Base-by-base conservation (phyloP, 2,113 vertebrate species). In the Periophthalmodon schlosseri region DNA sequence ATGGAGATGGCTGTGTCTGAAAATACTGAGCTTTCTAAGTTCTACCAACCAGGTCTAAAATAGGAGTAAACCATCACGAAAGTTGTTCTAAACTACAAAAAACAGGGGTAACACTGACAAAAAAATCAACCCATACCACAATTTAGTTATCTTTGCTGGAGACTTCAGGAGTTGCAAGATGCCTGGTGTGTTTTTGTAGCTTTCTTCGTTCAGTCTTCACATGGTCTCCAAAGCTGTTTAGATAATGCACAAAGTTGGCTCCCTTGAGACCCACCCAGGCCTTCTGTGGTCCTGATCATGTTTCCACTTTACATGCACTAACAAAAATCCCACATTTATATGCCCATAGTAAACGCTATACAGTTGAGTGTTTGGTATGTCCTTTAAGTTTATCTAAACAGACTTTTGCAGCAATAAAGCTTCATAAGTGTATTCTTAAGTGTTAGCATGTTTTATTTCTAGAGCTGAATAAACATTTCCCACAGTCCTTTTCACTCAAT, bases 341-440 rank as follows among this genome's bases (percentile, higher is more conserved):
- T 34, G 28, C 15, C 16, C 24, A 63, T 34, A 34, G 57, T 34
- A 10, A 60, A 56, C 18, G 23, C 56, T 23, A 9, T 58, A 24
- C 11, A 28, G 57, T 5, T 15, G 24, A 60, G 23, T 60, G 57
- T 21, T 23, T 57, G 56, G 56, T 28, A 28, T 28, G 57, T 28
- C 4, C 57, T 60, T 63, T 63, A 63, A 15, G 20, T 44, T 44
- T 21, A 36, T 39, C 16, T 65, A 65, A 65, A 65, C 63, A 65
- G 10, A 39, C 63, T 21, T 65, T 39, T 44, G 63, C 18, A n/a
- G 16, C 63, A 39, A 20, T 65, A 18, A 15, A 63, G 28, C 60
- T 63, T 34, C 60, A 63, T 33, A 63, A 34, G 60, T 33, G 23
- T 56, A 52, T 52, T 14, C n/a, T 2, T 56, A 60, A 60, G 57